A percentile compares a stretch with the other conserved stretches of the same genome.
These are phyloP conservation scores for Cephus spinipes DNA, from an alignment of 2,888 invertebrate genomes.

Conservation along the genomic window DNA sequence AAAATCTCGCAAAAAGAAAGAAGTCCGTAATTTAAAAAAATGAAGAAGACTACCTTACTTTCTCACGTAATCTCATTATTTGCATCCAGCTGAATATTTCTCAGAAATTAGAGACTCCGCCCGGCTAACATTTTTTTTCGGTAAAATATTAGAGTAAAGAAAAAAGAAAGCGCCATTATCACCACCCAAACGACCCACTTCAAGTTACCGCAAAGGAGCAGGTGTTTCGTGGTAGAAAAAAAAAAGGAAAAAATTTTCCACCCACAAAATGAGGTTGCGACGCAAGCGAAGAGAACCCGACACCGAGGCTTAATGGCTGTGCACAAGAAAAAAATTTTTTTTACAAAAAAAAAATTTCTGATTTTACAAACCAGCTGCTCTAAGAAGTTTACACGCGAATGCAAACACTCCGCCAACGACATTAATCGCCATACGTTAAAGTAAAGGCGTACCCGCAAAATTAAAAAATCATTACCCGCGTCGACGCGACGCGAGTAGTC, in stretches of 20 bases:
- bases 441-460: neutral
- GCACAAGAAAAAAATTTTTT: neutral
- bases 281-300: neutral
- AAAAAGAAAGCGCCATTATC: neutral
- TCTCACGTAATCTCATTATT: neutral
- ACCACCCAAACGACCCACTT: neutral
- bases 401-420: neutral
- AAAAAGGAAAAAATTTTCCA: neutral
- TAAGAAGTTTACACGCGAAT: neutral
- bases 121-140: neutral
- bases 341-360: neutral
- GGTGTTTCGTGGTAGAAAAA: neutral
- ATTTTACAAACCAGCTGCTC: neutral
- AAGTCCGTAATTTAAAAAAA: neutral
- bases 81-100: neutral
- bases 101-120: neutral
- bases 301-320: neutral
- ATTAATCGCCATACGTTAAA: neutral
- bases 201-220: neutral
- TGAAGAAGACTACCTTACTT: neutral
- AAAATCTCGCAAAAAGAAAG: neutral
- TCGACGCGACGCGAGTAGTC: no score
- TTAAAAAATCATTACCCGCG: neutral
- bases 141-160: neutral
- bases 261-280: neutral